Evolutionary conservation across 2,797 vertebrate species (phyloP), one percentile per base, ranked within the genome.

Genomic region (Tachyglossus aculeatus): DNA sequence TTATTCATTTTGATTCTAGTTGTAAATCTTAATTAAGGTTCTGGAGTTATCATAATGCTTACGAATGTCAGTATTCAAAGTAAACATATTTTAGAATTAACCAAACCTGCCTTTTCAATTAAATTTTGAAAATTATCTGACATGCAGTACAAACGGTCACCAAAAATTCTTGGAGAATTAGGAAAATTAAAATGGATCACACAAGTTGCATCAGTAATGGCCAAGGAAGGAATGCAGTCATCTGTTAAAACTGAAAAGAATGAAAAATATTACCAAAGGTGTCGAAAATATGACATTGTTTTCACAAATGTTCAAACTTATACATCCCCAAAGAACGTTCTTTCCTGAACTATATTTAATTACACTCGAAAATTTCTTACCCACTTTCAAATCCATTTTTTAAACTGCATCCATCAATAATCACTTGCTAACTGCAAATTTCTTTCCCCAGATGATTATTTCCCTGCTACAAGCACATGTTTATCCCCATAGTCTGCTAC

Each of bases 141-240:
- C 93, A 98, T 93, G 88, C 94, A 93, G 40, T 89, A 90, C 0
- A 98, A 91, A 5, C 96, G 94, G 4, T 80, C 88, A 65, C 94
- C 95, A 22, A 98, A 95, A 10, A 88, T 41, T 68, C 79, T 93
- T 2, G 86, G 93, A 4, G 95, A 94, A 4, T 84, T 40, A 6
- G 97, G 96, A 67, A 98, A 96, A 82, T 90, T 89, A 64, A 94
- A 98, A 79, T 99, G 97, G 68, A 98, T 77, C 5, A 99, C 92
- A 3, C 95, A 94, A 0, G 93, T 95, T 9, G 96, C 97, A 50
- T 99, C 96, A 9, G 88, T 93, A 80, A 98, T 93, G 61, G 90
- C 89, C 63, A 96, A 59, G 27, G 90, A 82, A 12, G 87, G 88
- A 37, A 94, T 38, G 69, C 93, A 97, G 14, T 94, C 91, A 33